These are phyloP conservation scores for Phthorimaea operculella DNA, from an alignment of 1,140 invertebrate genomes.

Conservation along the genomic window DNA sequence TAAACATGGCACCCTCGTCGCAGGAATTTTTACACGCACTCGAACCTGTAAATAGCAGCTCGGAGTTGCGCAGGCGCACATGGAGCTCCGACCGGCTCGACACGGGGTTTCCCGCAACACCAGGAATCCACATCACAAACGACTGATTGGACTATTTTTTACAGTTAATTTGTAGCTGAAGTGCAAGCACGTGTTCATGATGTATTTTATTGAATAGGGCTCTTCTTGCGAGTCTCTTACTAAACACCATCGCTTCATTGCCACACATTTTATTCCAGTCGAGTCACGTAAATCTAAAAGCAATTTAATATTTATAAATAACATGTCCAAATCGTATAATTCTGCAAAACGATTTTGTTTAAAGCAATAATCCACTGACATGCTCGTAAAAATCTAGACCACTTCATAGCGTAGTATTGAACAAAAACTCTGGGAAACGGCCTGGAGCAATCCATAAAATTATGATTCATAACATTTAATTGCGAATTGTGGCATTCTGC, in stretches of 20 bases:
- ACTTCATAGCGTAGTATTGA: background rate
- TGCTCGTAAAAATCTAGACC: too few species aligned
- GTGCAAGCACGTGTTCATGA: too few species aligned
- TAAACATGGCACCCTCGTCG: constrained; percentile 54
- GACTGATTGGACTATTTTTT: background rate
- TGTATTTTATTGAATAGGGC: too few species aligned
- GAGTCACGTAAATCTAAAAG: too few species aligned
- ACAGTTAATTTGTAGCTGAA: too few species aligned
- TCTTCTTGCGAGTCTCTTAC: too few species aligned
- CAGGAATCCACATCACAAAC: constrained; percentile 1
- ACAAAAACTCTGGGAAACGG: background rate
- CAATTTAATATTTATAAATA: too few species aligned
- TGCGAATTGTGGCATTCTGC: constrained; percentile 3
- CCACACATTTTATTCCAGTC: too few species aligned
- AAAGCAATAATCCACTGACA: too few species aligned
- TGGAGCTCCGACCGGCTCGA: constrained; percentile 22
- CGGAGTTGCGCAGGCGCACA: constrained; percentile 8
- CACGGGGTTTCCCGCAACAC: constrained; percentile 33
- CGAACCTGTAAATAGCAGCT: constrained; percentile 35
- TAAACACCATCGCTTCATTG: too few species aligned
- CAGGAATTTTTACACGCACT: constrained; percentile 55
- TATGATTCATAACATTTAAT: constrained; percentile 6
- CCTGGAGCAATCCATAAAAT: background rate
- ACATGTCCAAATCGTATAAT: too few species aligned
- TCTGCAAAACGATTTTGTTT: too few species aligned